Percentiles rank a stretch among this genome's conserved stretches.
Conservation (phyloP, 2,113 vertebrate species). For the Prunella fulvescens region DNA sequence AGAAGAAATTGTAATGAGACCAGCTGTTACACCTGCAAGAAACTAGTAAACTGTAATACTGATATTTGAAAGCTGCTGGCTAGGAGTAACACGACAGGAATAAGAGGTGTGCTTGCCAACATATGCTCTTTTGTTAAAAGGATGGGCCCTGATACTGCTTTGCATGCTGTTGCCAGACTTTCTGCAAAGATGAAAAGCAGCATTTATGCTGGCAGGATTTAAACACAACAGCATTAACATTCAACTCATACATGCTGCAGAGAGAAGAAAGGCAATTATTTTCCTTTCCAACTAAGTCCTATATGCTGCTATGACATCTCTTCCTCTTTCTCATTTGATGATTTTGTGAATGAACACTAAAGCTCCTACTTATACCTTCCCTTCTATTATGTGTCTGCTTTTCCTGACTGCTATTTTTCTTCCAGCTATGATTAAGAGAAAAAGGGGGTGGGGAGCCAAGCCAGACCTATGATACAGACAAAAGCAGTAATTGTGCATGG, state of each 20-base stretch:
- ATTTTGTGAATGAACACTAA: not conserved
- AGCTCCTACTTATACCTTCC: not conserved
- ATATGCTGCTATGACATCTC: constrained; percentile 12
- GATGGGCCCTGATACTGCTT: constrained; percentile 21
- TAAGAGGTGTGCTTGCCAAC: not conserved
- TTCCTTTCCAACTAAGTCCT: not conserved
- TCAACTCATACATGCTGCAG: constrained; percentile 4
- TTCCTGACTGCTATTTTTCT: constrained; percentile 19
- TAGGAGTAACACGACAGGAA: not conserved
- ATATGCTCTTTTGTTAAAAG: constrained; percentile 35
- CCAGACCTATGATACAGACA: not conserved
- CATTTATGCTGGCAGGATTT: constrained; percentile 41
- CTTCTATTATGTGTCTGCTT: not conserved
- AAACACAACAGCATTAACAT: constrained; percentile 30
- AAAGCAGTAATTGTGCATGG: not conserved
- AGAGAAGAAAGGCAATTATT: constrained; percentile 7
- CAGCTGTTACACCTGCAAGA: constrained; percentile 39
- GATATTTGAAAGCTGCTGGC: constrained; percentile 18
- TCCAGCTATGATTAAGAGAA: constrained; percentile 10
- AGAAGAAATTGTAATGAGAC: not conserved
- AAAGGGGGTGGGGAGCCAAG: not conserved
- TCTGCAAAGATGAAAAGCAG: constrained; percentile 44
- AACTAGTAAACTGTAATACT: not conserved
- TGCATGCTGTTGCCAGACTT: constrained; percentile 16
- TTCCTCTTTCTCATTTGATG: not conserved